phyloP scores from a whole-genome alignment of 2,888 invertebrate genomes.

The Emmelina monodactyla region DNA sequence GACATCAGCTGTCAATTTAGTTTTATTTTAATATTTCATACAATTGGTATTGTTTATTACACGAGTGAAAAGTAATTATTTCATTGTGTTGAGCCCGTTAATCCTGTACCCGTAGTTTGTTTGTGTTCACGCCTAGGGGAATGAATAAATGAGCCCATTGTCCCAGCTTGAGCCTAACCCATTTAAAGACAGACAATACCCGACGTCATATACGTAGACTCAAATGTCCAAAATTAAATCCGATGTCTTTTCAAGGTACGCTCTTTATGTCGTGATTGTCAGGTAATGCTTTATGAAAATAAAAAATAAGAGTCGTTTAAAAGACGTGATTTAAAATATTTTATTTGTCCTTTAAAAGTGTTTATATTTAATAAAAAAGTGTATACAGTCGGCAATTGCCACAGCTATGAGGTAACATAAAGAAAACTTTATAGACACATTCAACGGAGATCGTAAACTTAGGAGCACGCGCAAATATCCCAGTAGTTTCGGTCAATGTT shows the following conservation, averaged over 20 bases:
- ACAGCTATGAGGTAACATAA: slow-evolving; percentile 34
- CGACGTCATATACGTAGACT: slow-evolving; percentile 36
- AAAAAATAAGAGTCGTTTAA: too few relatives aligned
- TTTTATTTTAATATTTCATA: neutral
- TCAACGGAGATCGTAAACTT: slow-evolving; percentile 34
- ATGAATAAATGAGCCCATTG: slow-evolving; percentile 54
- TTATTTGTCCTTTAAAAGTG: too few relatives aligned
- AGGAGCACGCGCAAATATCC: too few relatives aligned
- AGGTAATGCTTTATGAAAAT: too few relatives aligned
- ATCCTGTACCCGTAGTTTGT: slow-evolving; percentile 31
- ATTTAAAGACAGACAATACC: slow-evolving; percentile 55
- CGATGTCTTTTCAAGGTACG: too few relatives aligned
- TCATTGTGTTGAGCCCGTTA: slow-evolving; percentile 40
- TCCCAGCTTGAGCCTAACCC: slow-evolving; percentile 37
- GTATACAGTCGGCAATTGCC: slow-evolving; percentile 30
- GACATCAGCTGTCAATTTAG: too few relatives aligned
- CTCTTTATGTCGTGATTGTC: too few relatives aligned
- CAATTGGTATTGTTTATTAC: neutral
- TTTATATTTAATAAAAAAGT: slow-evolving; percentile 17
- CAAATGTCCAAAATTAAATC: too few relatives aligned
- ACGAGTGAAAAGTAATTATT: slow-evolving; percentile 33
- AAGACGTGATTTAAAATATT: too few relatives aligned
- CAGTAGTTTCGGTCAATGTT: too few relatives aligned
- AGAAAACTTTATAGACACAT: slow-evolving; percentile 31
- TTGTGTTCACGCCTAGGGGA: slow-evolving; percentile 45